These are phyloP conservation scores for Molossus molossus DNA, from an alignment of 2,797 vertebrate genomes.

Conservation along the genomic window DNA sequence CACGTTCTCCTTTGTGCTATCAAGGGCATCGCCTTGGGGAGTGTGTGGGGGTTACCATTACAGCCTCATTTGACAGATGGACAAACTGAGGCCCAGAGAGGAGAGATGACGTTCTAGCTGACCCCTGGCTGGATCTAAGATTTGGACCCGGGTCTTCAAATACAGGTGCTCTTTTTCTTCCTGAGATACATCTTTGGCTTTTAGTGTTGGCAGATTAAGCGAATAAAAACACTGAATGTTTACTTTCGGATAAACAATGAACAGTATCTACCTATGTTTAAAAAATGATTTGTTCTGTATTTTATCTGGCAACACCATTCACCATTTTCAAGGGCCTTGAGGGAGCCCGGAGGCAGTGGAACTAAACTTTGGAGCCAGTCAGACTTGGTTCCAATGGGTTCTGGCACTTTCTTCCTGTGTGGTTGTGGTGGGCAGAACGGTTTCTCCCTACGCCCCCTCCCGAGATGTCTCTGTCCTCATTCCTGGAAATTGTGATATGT, in stretches of 20 bases:
- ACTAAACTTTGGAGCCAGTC: neutral
- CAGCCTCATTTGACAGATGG: slow-evolving; percentile 43
- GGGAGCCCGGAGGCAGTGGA: neutral
- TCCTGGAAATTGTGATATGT: too few species aligned
- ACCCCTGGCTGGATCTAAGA: neutral
- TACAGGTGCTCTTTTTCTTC: neutral
- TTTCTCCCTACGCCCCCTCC: accelerated
- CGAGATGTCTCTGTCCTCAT: accelerated
- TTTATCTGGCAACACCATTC: neutral
- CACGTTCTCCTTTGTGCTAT: neutral
- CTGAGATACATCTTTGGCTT: neutral
- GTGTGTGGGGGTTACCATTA: accelerated
- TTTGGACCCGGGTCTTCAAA: neutral
- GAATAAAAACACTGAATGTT: neutral
- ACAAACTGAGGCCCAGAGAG: slow-evolving; percentile 30
- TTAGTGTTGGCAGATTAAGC: neutral
- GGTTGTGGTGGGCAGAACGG: neutral
- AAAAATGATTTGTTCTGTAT: neutral
- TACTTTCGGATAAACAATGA: neutral
- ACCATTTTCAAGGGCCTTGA: neutral
- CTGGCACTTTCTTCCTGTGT: neutral
- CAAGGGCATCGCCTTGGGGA: neutral
- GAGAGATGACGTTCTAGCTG: neutral
- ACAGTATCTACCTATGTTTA: neutral
- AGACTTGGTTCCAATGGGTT: neutral